Percentiles rank a stretch among this genome's conserved stretches.
phyloP scores from a whole-genome alignment of 2,888 invertebrate species.

The Polydesmus complanatus region DNA sequence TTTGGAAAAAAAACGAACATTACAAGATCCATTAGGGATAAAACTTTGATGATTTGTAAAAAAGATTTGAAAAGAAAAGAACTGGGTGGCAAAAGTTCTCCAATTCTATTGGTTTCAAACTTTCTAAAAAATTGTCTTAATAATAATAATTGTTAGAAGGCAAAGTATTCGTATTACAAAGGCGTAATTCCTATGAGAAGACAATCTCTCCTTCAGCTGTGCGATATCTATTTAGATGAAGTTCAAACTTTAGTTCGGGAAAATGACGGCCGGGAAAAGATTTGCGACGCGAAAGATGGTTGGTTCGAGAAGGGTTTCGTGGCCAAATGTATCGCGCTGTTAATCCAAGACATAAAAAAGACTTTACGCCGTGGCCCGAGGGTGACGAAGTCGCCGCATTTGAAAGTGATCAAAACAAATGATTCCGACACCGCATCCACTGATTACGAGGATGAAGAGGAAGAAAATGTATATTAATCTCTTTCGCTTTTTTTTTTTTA shows the following conservation, averaged over 20 bases:
- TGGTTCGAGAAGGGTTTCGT: not conserved
- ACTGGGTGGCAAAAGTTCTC: not conserved
- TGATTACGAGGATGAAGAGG: too few species aligned
- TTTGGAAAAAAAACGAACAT: too few species aligned
- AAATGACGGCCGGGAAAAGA: conserved; percentile 4
- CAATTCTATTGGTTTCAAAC: not conserved
- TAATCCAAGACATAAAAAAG: not conserved
- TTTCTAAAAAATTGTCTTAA: not conserved
- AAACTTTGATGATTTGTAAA: too few species aligned
- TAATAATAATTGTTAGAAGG: too few species aligned
- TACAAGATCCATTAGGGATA: too few species aligned
- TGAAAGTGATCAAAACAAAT: too few species aligned
- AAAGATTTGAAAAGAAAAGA: not conserved
- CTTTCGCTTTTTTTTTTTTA: too few species aligned
- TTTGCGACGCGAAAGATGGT: conserved; percentile 4
- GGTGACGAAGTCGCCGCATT: too few species aligned
- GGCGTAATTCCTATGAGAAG: not conserved
- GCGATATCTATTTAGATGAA: conserved; percentile 7
- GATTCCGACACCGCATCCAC: too few species aligned
- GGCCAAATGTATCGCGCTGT: not conserved
- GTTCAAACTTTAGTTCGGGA: conserved; percentile 7
- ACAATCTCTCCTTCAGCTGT: conserved; percentile 10
- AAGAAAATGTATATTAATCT: too few species aligned
- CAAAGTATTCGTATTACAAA: not conserved
- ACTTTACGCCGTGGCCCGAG: too few species aligned